Base-by-base conservation (phyloP, 2,888 invertebrate genomes). In the Lordiphosa fenestrarum region DNA sequence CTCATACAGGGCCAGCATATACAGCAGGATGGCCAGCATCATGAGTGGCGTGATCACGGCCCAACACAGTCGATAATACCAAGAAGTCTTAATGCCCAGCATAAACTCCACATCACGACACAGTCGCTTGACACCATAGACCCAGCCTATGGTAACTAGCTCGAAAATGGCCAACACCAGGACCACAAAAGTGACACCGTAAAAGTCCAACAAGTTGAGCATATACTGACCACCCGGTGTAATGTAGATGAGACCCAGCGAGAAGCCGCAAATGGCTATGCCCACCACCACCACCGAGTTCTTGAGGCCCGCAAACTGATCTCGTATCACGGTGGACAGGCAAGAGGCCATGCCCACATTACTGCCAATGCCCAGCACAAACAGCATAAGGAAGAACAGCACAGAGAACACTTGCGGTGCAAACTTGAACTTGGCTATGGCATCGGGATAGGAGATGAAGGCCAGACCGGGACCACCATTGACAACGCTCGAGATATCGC, bases 41-140 rank as follows among this genome's bases (percentile, higher is more conserved):
- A 94, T 89, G 0, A 91, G 84, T 0, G 96, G 96, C 4, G 94
- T 94, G 49, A 95, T 89, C 12, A 95, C 50, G 0, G 92, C 92
- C 96, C 96, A 96, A 66, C 95, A 95, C 35, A 94, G 70, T 61
- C 95, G 91, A 94, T 95, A 96, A 86, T 95, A 96, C 13, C 92
- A 72, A 1, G 93, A 87, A 0, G 89, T 89, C 86, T 92, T 92
- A 15, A 90, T 90, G 44, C 93, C 92, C 71, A 95, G 88, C 96
- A 96, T 96, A 86, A 93, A 96, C 84, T 95, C 94, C 9, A 95
- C 90, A 84, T 96, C 96, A 19, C 91, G 88, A 63, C 93, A 92
- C 54, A 94, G 90, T 41, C 93, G 92, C 61, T 92, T 91, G 12
- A 94, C 86, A 6, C 95, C 94, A 78, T 95, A 95, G 51, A 95